Evolutionary conservation across 92 coral and sea anemone genomes (phyloP).

Genomic region (Paragorgia papillata): DNA sequence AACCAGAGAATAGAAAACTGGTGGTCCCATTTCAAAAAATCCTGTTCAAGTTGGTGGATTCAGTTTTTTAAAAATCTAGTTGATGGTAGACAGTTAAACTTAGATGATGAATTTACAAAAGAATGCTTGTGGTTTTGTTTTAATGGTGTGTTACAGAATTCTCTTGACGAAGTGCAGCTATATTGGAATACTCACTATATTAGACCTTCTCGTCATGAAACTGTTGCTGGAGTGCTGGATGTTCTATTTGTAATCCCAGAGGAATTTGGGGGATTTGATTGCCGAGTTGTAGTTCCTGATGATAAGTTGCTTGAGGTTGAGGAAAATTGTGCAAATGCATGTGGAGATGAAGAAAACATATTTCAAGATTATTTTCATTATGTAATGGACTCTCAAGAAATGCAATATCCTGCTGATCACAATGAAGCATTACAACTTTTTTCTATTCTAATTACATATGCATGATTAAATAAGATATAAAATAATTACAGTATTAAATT

Average conservation of each 20-base stretch:
- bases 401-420: slow-evolving; percentile 9
- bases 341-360: background rate
- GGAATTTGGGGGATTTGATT: slow-evolving; percentile 5
- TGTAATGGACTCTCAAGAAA: slow-evolving; percentile 2
- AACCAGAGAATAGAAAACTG: too few relatives aligned
- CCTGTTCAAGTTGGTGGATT: slow-evolving; percentile 10
- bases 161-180: slow-evolving; percentile 7
- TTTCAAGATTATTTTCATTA: background rate
- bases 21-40: slow-evolving; percentile 11
- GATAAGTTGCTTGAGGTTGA: background rate
- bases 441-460: slow-evolving; percentile 4
- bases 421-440: background rate
- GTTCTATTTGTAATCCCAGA: slow-evolving; percentile 2
- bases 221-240: too few relatives aligned
- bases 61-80: background rate
- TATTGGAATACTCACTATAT: slow-evolving; percentile 38
- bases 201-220: slow-evolving; percentile 30
- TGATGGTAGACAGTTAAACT: background rate
- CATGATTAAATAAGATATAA: background rate
- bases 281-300: background rate
- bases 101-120: too few relatives aligned
- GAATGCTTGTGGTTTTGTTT: slow-evolving; percentile 17
- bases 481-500: too few relatives aligned
- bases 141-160: slow-evolving; percentile 2
- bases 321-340: background rate